Base-by-base conservation (phyloP, 2,113 vertebrate species). In the Eulemur macaco region DNA sequence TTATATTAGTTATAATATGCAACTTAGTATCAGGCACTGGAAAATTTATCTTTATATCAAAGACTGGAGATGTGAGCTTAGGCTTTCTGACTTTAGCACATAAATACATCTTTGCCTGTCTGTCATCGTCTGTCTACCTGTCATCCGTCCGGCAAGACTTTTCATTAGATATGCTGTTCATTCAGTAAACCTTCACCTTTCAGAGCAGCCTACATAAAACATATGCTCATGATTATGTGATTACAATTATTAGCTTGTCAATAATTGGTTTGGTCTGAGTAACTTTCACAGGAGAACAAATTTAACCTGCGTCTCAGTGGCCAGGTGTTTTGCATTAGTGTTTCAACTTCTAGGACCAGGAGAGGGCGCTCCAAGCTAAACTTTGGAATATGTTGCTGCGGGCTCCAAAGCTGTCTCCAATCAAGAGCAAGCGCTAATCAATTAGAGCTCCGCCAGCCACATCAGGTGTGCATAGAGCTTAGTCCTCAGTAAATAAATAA, bases 301-400 rank as follows among this genome's bases (percentile, higher is more conserved):
- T 80, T 39, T 27, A 64, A 27, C 34, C 34, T 27, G 47, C 4
- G 50, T 54, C 5, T 2, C 14, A 80, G 5, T 0, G 31, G 34
- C 2, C 1, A 18, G 29, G 14, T 42, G 13, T 8, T 7, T 1
- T 14, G 4, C 9, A 12, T 8, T 39, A 0, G 0, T 5, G 52
- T 37, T 42, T 73, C 45, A 47, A 23, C 42, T 47, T 18, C 0
- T 13, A 0, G 0, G 0, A 1, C 88, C 98, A 94, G 95, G 71
- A 98, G 98, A 97, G 98, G 98, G 96, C 91, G 83, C 98, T 98
- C 97, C 78, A 31, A 96, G 84, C 93, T 73, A 82, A 97, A 83
- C 31, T 58, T 98, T 98, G 98, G 92, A 27, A 17, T 0, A 5
- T 0, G 3, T 8, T 18, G 34, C 10, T 4, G 8, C 20, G 47